Evolutionary conservation across 2,888 invertebrate genomes (phyloP).

Genomic region (Auanema freiburgensis): DNA sequence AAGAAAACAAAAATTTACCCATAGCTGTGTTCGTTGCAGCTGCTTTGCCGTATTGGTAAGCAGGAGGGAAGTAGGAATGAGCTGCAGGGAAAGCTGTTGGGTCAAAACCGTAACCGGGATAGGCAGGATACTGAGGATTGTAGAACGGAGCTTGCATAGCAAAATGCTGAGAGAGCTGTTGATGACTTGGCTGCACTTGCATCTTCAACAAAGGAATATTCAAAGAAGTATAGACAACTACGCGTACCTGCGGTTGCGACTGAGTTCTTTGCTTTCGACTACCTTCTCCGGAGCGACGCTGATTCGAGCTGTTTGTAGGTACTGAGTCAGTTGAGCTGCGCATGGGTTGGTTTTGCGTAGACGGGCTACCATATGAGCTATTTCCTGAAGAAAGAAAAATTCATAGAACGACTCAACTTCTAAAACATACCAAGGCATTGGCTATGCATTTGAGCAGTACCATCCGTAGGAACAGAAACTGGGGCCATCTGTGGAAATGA

Average conservation of each 20-base stretch:
- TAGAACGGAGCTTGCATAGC: too few species aligned
- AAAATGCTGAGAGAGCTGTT: too few species aligned
- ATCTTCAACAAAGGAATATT: too few species aligned
- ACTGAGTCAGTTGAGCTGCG: too few species aligned
- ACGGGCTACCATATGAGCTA: not conserved
- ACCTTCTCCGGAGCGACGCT: too few species aligned
- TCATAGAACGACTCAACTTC: not conserved
- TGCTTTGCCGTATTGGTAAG: not conserved
- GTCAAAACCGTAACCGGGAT: constrained; percentile 10
- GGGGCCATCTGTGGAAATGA: constrained; percentile 6
- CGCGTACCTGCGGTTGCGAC: too few species aligned
- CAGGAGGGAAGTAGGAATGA: not conserved
- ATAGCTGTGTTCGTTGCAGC: constrained; percentile 6
- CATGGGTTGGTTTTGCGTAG: too few species aligned
- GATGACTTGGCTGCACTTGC: too few species aligned
- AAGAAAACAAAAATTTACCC: constrained; percentile 8
- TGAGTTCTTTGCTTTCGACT: too few species aligned
- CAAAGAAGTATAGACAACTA: too few species aligned
- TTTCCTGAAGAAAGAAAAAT: not conserved
- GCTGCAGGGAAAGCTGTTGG: constrained; percentile 7
- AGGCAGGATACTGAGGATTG: too few species aligned
- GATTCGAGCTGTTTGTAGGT: too few species aligned
- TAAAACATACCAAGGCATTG: not conserved
- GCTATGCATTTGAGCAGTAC: not conserved
- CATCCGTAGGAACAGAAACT: constrained; percentile 2